Conservation (phyloP, 1,140 invertebrate species). For the Idris sp. region DNA sequence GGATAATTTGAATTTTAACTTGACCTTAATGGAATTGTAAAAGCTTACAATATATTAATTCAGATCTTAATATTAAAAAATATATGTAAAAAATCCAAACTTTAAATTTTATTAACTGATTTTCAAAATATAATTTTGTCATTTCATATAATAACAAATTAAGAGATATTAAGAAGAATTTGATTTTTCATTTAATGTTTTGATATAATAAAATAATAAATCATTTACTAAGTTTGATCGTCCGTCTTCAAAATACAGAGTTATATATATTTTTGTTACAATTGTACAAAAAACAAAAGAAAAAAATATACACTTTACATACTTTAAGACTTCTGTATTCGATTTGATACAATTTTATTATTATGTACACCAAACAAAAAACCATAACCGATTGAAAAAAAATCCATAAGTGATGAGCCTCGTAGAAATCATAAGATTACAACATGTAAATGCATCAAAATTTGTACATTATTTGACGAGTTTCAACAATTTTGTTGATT, state of each 20-base stretch:
- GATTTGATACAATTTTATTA: conserved; percentile 26
- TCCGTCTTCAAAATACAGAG: conserved; percentile 21
- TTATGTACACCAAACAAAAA: neutral
- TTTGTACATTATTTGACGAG: conserved; percentile 7
- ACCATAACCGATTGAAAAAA: neutral
- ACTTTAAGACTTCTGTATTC: conserved; percentile 13
- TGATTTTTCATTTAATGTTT: too few relatives aligned
- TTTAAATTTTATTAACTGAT: neutral
- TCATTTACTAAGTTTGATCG: conserved; percentile 8
- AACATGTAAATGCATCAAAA: neutral
- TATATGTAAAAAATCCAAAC: too few relatives aligned
- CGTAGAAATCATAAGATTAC: conserved; percentile 2
- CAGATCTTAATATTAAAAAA: too few relatives aligned
- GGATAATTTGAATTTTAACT: neutral
- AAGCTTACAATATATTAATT: neutral
- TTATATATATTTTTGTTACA: conserved; percentile 38
- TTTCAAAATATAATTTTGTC: conserved; percentile 6
- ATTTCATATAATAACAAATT: conserved; percentile 16
- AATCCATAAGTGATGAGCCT: neutral
- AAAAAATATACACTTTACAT: conserved; percentile 19
- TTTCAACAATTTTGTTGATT: conserved; percentile 35
- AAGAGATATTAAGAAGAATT: too few relatives aligned
- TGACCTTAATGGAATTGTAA: too few relatives aligned
- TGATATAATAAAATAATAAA: neutral
- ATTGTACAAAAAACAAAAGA: conserved; percentile 26